phyloP scores from a whole-genome alignment of 1,140 invertebrate genomes.

The Neodiprion lecontei region DNA sequence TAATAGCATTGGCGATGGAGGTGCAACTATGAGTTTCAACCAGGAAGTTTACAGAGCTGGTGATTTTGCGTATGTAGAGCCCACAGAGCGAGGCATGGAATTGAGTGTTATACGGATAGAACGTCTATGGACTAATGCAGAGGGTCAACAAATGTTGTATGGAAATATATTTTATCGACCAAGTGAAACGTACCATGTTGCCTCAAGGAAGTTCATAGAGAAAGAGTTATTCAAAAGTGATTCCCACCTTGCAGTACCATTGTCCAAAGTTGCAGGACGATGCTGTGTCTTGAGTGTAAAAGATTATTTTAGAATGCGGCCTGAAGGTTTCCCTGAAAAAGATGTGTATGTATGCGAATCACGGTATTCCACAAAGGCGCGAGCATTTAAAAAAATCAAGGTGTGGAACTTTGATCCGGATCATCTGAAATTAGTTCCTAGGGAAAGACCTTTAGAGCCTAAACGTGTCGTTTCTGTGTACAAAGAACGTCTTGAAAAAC shows the following conservation, averaged over 20 bases:
- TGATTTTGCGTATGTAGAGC: slow-evolving; percentile 91
- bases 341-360: slow-evolving; percentile 98
- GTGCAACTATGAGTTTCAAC: slow-evolving; percentile 70
- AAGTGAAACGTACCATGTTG: slow-evolving; percentile 94
- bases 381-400: slow-evolving; percentile 96
- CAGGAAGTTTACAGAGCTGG: slow-evolving; percentile 80
- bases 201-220: slow-evolving; percentile 93
- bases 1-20: slow-evolving; percentile 39
- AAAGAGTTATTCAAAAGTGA: slow-evolving; percentile 97
- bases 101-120: slow-evolving; percentile 90
- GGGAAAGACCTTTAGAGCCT: slow-evolving; percentile 80
- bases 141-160: slow-evolving; percentile 87
- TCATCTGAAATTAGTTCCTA: slow-evolving; percentile 70
- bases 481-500: slow-evolving; percentile 87
- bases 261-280: slow-evolving; percentile 88
- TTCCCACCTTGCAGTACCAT: slow-evolving; percentile 79
- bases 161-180: slow-evolving; percentile 77
- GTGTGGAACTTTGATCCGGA: slow-evolving; percentile 79
- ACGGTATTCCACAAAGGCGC: slow-evolving; percentile 83
- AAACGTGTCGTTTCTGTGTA: slow-evolving; percentile 93
- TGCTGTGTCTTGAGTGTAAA: slow-evolving; percentile 95
- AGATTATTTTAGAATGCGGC: slow-evolving; percentile 91
- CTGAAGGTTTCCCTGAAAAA: slow-evolving; percentile 88
- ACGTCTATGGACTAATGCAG: slow-evolving; percentile 82
- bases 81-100: slow-evolving; percentile 79